Evolutionary conservation across 1,140 invertebrate species (phyloP), one percentile per base, ranked within the genome.

Genomic region (Scylla paramamosain): DNA sequence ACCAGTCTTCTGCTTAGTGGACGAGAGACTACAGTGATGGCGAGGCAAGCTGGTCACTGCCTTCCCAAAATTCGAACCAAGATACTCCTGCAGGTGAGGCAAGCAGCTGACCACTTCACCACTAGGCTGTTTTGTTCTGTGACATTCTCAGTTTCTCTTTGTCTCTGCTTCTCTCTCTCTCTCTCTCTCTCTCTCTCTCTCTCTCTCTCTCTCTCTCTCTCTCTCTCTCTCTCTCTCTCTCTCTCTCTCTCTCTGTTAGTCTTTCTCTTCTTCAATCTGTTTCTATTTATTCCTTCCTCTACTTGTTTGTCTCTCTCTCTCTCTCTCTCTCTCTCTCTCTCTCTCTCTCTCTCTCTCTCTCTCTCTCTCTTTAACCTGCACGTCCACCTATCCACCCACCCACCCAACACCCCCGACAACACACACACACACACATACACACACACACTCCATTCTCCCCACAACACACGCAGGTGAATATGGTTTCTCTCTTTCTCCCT

Each of bases 141-240:
- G 14, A 10, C 20, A 10, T 67, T 67, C 48, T 14, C 8, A 3
- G 7, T 25, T 4, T 25, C 20, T 67, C 59, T 25, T 67, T 25
- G 3, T 25, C 59, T 67, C 20, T 67, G 3, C 59, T 67, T 67
- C 59, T 25, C 20, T 67, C 20, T 25, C 20, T 16, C 20, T 67
- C 59, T 25, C 20, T 25, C 20, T 25, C 59, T 25, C 20, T 67
- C 59, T 25, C 59, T 67, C 20, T 25, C 52, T 59, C 52, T n/a
- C 67, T n/a, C n/a, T 77, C 20, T n/a, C 67, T 77, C n/a, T n/a
- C 67, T n/a, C 6, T 77, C 67, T n/a, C 67, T 77, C n/a, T n/a
- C 67, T n/a, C n/a, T 77, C 67, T n/a, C 20, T 77, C n/a, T n/a
- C 67, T n/a, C n/a, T 77, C 67, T n/a, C 67, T 77, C n/a, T n/a